Conservation (phyloP, 1,140 invertebrate species). For the Callitettix versicolor region DNA sequence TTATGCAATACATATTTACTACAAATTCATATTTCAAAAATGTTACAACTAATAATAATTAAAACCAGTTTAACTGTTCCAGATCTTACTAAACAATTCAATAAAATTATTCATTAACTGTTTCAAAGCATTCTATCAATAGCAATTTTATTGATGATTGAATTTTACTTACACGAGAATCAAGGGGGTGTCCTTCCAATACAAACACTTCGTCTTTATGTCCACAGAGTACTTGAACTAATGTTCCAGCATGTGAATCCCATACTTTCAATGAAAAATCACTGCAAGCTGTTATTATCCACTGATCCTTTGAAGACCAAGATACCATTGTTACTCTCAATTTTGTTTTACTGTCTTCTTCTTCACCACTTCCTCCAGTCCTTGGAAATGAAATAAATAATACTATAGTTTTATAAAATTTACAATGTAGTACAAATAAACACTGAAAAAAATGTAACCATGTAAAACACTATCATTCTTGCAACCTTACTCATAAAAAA, state of each 20-base stretch:
- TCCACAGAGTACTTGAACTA: conserved; percentile 58
- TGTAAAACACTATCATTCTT: background rate
- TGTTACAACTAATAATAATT: too few species aligned
- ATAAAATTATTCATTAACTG: too few species aligned
- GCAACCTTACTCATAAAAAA: background rate
- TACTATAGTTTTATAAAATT: too few species aligned
- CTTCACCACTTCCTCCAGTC: conserved; percentile 37
- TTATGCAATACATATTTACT: too few species aligned
- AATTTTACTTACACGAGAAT: conserved; percentile 43
- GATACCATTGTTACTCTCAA: conserved; percentile 90
- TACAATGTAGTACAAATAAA: conserved; percentile 7
- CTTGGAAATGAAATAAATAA: conserved; percentile 12
- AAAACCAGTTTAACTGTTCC: too few species aligned
- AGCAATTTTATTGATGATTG: too few species aligned
- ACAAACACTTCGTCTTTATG: conserved; percentile 94
- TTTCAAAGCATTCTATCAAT: too few species aligned
- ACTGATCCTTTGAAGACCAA: conserved; percentile 82
- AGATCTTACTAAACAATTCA: too few species aligned
- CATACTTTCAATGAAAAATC: conserved; percentile 81
- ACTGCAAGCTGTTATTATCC: conserved; percentile 81
- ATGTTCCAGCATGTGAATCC: conserved; percentile 56
- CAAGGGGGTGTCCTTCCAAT: conserved; percentile 81
- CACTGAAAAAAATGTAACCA: background rate
- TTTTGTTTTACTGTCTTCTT: conserved; percentile 51
- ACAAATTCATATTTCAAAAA: too few species aligned